Evolutionary conservation across 2,113 vertebrate genomes (phyloP).

Genomic region (Brienomyrus brachyistius): DNA sequence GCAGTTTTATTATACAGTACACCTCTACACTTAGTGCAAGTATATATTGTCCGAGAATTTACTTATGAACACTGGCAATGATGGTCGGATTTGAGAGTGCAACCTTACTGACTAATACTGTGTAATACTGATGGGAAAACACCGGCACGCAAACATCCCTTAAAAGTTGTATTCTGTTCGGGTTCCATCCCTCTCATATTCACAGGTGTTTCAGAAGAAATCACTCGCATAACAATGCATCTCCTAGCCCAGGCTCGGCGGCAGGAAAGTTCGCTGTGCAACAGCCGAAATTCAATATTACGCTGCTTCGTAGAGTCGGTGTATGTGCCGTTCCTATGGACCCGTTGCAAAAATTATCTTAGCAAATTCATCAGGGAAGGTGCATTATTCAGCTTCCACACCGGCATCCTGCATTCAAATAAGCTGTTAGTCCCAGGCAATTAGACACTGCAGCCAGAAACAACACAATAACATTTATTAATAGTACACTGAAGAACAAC

Average conservation of each 20-base stretch:
- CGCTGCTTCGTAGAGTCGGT: not conserved
- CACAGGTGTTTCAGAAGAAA: not conserved
- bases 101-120: not conserved
- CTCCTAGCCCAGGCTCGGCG: not conserved
- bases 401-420: not conserved
- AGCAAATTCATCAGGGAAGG: not conserved
- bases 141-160: not conserved
- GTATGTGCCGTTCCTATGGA: not conserved
- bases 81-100: not conserved
- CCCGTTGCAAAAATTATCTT: not conserved
- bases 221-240: not conserved
- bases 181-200: not conserved
- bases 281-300: not conserved
- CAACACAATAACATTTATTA: not conserved
- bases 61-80: not conserved
- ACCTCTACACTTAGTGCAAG: not conserved
- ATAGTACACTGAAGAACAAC: not conserved
- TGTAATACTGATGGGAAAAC: not conserved
- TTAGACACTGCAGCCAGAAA: not conserved
- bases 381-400: not conserved
- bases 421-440: not conserved
- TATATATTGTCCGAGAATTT: no score
- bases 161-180: not conserved
- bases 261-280: not conserved
- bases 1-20: not conserved